These are phyloP conservation scores for Cerceris rybyensis DNA, from an alignment of 2,888 invertebrate species.

Conservation along the genomic window DNA sequence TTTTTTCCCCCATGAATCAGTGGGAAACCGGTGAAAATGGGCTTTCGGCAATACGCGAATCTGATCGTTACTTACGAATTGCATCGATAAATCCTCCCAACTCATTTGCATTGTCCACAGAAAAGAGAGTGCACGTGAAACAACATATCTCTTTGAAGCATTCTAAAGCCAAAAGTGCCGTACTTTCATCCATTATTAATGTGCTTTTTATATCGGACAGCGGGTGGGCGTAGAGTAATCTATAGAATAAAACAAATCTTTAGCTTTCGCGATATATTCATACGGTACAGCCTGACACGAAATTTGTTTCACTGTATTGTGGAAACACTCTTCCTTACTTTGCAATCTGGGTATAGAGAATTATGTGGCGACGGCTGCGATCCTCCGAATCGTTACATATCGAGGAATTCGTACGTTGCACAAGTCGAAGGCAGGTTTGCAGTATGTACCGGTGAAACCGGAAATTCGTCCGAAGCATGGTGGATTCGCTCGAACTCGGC, in stretches of 20 bases:
- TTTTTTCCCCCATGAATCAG: too few relatives aligned
- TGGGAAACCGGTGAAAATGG: background rate
- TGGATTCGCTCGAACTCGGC: conserved; percentile 83
- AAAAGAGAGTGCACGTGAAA: conserved; percentile 73
- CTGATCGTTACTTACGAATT: conserved; percentile 78
- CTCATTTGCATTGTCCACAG: conserved; percentile 70
- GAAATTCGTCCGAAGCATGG: conserved; percentile 82
- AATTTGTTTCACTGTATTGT: too few relatives aligned
- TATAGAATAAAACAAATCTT: conserved; percentile 47
- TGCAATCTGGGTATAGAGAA: conserved; percentile 79
- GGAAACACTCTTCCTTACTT: conserved; percentile 66
- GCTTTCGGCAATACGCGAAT: conserved; percentile 4
- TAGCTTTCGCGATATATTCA: too few relatives aligned
- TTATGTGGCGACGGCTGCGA: conserved; percentile 72
- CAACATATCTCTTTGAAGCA: conserved; percentile 83
- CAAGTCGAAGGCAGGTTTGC: conserved; percentile 80
- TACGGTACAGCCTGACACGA: too few relatives aligned
- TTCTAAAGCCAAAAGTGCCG: conserved; percentile 84
- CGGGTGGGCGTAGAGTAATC: conserved; percentile 76
- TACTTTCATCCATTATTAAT: conserved; percentile 84
- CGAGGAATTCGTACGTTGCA: conserved; percentile 79
- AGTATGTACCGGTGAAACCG: conserved; percentile 85
- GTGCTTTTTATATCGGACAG: conserved; percentile 82
- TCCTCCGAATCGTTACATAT: conserved; percentile 74
- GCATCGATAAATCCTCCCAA: conserved; percentile 80